Conservation (phyloP, 2,113 vertebrate species). For the Microtus ochrogaster region DNA sequence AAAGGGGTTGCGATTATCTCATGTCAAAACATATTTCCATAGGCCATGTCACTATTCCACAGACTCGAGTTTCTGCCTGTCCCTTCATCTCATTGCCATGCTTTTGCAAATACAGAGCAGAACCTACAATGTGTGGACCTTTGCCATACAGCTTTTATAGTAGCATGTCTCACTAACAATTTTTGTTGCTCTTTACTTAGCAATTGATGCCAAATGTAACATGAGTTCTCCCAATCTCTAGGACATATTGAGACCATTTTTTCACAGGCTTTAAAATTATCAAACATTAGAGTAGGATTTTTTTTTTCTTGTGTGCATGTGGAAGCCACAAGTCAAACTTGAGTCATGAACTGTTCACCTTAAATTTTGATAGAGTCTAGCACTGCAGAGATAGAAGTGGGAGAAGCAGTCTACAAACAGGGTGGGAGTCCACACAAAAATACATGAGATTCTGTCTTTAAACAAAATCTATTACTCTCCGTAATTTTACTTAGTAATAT, state of each 20-base stretch:
- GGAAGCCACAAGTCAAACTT: not conserved
- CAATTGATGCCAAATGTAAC: not conserved
- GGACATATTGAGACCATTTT: not conserved
- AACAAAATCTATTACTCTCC: not conserved
- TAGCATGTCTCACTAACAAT: not conserved
- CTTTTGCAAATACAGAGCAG: not conserved
- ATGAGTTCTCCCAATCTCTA: not conserved
- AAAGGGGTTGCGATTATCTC: not conserved
- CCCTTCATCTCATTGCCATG: not conserved
- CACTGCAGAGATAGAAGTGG: not conserved
- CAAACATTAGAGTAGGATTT: not conserved
- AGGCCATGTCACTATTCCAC: not conserved
- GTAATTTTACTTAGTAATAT: not conserved
- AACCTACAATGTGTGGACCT: too few relatives aligned
- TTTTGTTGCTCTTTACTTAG: not conserved
- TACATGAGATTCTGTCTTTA: not conserved
- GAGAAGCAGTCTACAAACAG: not conserved
- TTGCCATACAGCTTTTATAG: fast-evolving
- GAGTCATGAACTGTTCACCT: not conserved
- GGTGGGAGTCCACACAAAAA: not conserved
- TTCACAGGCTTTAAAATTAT: not conserved
- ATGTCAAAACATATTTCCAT: not conserved
- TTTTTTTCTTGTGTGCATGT: not conserved
- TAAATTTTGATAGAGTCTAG: not conserved
- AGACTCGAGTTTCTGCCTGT: not conserved